These are phyloP conservation scores for Phania funesta DNA, from an alignment of 2,888 invertebrate genomes.

Conservation along the genomic window DNA sequence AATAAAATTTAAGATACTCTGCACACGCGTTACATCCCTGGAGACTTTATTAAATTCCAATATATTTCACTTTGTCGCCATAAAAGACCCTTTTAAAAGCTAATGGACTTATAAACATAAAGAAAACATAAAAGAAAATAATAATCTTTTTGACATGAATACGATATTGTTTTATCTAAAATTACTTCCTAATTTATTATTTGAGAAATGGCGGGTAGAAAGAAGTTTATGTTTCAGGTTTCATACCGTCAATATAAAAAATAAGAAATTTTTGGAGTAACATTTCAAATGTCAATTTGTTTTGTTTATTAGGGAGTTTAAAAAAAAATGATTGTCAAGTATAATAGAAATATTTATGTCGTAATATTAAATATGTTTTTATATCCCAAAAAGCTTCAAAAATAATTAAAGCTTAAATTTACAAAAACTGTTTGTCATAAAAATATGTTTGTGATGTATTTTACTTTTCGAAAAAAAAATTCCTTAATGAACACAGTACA, in stretches of 20 bases:
- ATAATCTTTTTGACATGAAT: constrained; percentile 28
- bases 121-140: constrained; percentile 2
- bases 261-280: background rate
- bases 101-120: constrained; percentile 30
- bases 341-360: too few relatives aligned
- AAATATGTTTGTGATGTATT: too few relatives aligned
- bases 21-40: constrained; percentile 78
- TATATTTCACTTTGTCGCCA: constrained; percentile 25
- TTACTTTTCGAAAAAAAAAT: too few relatives aligned
- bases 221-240: constrained; percentile 13
- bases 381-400: too few relatives aligned
- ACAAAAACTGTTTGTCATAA: too few relatives aligned
- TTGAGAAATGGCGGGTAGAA: constrained; percentile 37
- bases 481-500: too few relatives aligned
- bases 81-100: constrained; percentile 36
- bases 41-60: constrained; percentile 76
- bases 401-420: too few relatives aligned
- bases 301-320: too few relatives aligned
- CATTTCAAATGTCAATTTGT: too few relatives aligned
- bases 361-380: too few relatives aligned
- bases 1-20: constrained; percentile 60
- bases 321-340: too few relatives aligned
- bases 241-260: background rate
- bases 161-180: constrained; percentile 48
- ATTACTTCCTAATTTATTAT: constrained; percentile 63